A percentile compares a stretch with the other conserved stretches of the same genome.
Evolutionary conservation across 1,140 invertebrate species (phyloP).

Genomic region (Stenopsyche tienmushanensis): DNA sequence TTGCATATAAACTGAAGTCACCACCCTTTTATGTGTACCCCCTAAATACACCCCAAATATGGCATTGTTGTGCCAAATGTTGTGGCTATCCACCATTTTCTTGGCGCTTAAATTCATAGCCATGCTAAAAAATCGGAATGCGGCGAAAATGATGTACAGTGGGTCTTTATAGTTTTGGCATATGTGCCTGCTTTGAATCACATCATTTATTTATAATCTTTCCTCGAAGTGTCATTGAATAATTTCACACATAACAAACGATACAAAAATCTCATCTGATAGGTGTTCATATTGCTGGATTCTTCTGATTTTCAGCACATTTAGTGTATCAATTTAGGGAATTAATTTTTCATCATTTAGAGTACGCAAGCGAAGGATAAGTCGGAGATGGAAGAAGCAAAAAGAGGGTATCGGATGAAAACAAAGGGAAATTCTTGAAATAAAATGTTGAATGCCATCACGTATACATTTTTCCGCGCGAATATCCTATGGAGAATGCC

Average conservation of each 20-base stretch:
- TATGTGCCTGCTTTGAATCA: too few species aligned
- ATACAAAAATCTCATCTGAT: too few species aligned
- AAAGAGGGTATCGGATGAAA: too few species aligned
- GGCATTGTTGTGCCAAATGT: slow-evolving; percentile 39
- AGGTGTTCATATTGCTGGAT: too few species aligned
- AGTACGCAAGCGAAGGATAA: too few species aligned
- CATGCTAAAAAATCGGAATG: neutral
- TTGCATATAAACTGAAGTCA: slow-evolving; percentile 35
- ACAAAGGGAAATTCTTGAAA: neutral
- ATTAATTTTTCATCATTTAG: too few species aligned
- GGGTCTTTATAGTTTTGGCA: neutral
- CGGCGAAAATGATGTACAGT: slow-evolving; percentile 3
- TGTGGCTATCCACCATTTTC: slow-evolving; percentile 28
- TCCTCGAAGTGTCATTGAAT: too few species aligned
- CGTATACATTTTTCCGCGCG: slow-evolving; percentile 30
- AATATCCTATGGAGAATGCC: slow-evolving; percentile 19
- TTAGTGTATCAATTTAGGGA: too few species aligned
- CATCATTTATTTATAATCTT: too few species aligned
- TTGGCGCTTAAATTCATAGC: slow-evolving; percentile 15
- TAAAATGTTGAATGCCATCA: slow-evolving; percentile 15
- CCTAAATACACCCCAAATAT: slow-evolving; percentile 19
- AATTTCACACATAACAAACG: too few species aligned
- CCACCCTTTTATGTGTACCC: slow-evolving; percentile 17
- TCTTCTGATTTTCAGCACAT: too few species aligned
- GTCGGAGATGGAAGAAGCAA: too few species aligned